Percentiles rank a stretch among this genome's conserved stretches.
Conservation (phyloP, 2,797 vertebrate species). For the Dallia pectoralis region DNA sequence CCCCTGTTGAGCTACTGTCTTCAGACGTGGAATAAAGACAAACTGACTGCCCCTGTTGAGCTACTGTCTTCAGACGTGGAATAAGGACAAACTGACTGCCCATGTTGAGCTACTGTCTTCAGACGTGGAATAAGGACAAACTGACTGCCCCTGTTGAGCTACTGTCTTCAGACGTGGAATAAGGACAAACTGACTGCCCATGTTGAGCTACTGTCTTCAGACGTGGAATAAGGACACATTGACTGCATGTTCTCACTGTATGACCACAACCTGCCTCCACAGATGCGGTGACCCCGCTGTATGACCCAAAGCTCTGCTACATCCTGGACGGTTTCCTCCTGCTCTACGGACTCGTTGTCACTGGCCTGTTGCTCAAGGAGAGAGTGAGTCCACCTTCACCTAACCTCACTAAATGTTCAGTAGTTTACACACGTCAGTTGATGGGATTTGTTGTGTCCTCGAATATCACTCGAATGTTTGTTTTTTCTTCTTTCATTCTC, state of each 20-base stretch:
- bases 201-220: too few relatives aligned
- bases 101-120: too few relatives aligned
- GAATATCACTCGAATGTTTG: too few relatives aligned
- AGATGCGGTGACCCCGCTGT: conserved; percentile 66
- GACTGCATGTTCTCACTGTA: neutral
- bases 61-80: too few relatives aligned
- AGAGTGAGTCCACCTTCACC: conserved; percentile 73
- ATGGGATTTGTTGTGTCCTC: neutral
- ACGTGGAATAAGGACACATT: neutral
- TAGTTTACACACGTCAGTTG: neutral
- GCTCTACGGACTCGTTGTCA: conserved; percentile 84
- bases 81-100: neutral
- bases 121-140: neutral
- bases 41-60: neutral
- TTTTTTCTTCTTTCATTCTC: neutral
- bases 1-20: too few relatives aligned
- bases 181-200: neutral
- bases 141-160: neutral
- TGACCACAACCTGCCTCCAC: conserved; percentile 42
- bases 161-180: too few relatives aligned
- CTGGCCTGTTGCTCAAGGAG: conserved; percentile 81
- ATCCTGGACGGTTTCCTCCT: conserved; percentile 88
- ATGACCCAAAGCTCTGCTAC: conserved; percentile 84
- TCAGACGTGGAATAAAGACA: neutral
- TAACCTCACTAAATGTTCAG: neutral